Evolutionary conservation across 2,888 invertebrate species (phyloP).

Genomic region (Clitarchus hookeri): DNA sequence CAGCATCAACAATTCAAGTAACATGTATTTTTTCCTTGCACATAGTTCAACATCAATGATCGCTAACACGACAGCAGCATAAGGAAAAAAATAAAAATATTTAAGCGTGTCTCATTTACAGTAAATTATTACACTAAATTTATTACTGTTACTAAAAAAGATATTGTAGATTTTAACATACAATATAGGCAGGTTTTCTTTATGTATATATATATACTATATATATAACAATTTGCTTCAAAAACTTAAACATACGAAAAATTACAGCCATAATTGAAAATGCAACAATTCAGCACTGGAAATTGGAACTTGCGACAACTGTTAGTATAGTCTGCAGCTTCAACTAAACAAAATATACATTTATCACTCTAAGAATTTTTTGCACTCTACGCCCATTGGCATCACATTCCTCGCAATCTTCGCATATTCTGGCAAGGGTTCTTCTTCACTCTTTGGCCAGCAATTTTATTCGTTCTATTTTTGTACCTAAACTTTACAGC

Average conservation of each 20-base stretch:
- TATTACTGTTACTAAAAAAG: constrained; percentile 11
- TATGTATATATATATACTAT: neutral
- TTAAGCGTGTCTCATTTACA: neutral
- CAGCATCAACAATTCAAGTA: constrained; percentile 12
- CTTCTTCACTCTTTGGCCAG: constrained; percentile 11
- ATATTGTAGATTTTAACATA: constrained; percentile 2
- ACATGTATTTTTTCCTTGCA: neutral
- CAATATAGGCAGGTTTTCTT: constrained; percentile 9
- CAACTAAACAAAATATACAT: constrained; percentile 22
- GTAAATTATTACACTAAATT: neutral
- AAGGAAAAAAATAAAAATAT: neutral
- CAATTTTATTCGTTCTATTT: neutral
- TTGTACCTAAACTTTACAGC: constrained; percentile 10
- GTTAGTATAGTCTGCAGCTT: constrained; percentile 24
- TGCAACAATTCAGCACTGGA: constrained; percentile 23
- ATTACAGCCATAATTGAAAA: constrained; percentile 16
- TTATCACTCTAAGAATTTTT: neutral
- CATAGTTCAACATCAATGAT: neutral
- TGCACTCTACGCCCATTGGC: constrained; percentile 8
- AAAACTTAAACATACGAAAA: constrained; percentile 14
- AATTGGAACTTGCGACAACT: constrained; percentile 22
- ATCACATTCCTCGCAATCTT: constrained; percentile 14
- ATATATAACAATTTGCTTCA: constrained; percentile 8
- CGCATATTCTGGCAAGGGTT: neutral
- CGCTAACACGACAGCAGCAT: neutral